Base-by-base conservation (phyloP, 2,113 vertebrate species). In the Nettapus auritus region DNA sequence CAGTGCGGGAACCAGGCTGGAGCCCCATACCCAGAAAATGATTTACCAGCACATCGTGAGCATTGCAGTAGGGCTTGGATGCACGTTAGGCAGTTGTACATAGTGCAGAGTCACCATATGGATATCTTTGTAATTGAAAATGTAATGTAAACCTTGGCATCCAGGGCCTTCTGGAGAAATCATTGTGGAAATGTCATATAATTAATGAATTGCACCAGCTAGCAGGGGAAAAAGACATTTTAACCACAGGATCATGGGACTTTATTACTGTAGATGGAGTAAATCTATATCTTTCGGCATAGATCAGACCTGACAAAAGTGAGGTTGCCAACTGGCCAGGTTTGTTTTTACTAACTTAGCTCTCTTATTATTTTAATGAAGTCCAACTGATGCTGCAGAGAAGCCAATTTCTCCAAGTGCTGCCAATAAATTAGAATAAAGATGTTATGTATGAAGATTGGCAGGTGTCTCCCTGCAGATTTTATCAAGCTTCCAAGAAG, bases 321-420 rank as follows among this genome's bases (percentile, higher is more conserved):
- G 83, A 92, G 80, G 29, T 69, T 97, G 96, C 94, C 97, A 97
- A 66, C 87, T 95, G 94, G 90, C 82, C 96, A 95, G 74, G 86
- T 93, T 95, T 96, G 89, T 91, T 87, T 96, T 94, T 52, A 94
- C 92, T 79, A 94, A 93, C 88, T 91, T 96, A 88, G 38, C 74
- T 92, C 84, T 78, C 86, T 75, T 91, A 96, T 96, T 96, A 95
- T 96, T 95, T 94, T 96, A 96, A 96, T 96, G 83, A 96, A 95
- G 90, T 94, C 86, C 88, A 96, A 94, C 76, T 93, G 90, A 97
- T 94, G 90, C 89, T 95, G 75, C 93, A 78, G 6, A 60, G 82
- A 94, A 95, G 96, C 94, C 91, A 93, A 46, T 60, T 48, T 75
- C 74, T 90, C 79, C 83, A 67, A 75, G 90, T 71, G 70, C 71